Percentiles rank a stretch among this genome's conserved stretches.
Evolutionary conservation across 2,888 invertebrate genomes (phyloP).

Genomic region (Cynaeus angustus): DNA sequence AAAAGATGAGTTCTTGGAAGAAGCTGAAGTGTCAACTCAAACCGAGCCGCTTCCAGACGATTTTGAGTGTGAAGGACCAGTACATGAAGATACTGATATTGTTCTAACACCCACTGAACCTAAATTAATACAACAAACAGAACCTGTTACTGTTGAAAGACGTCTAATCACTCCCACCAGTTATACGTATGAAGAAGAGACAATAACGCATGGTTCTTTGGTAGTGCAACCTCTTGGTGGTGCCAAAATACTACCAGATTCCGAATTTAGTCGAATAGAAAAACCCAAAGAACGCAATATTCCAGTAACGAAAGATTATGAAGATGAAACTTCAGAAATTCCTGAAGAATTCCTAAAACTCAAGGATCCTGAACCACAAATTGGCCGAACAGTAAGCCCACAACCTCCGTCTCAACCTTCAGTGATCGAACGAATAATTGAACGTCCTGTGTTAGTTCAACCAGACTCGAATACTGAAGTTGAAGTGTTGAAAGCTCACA

Average conservation of each 20-base stretch:
- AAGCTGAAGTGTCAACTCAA: constrained; percentile 87
- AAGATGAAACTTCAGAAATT: constrained; percentile 65
- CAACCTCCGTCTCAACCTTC: neutral
- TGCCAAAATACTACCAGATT: constrained; percentile 62
- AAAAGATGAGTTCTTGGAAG: constrained; percentile 71
- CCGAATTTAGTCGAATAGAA: constrained; percentile 55
- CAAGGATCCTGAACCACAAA: constrained; percentile 59
- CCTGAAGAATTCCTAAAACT: constrained; percentile 64
- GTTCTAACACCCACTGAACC: constrained; percentile 53
- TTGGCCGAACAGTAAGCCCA: neutral
- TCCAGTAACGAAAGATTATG: constrained; percentile 60
- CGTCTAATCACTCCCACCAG: constrained; percentile 62
- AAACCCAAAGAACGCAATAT: constrained; percentile 60
- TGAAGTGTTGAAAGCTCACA: constrained; percentile 74
- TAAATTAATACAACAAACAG: constrained; percentile 7
- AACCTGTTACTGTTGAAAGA: constrained; percentile 42
- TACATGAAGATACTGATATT: constrained; percentile 68
- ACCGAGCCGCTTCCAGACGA: constrained; percentile 90
- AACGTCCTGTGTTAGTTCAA: constrained; percentile 57
- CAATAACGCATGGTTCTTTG: constrained; percentile 78
- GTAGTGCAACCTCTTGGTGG: constrained; percentile 79
- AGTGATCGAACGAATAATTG: constrained; percentile 59
- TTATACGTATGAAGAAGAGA: constrained; percentile 77
- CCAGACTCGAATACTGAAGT: constrained; percentile 60
- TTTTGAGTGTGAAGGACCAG: constrained; percentile 78